Conservation (phyloP, 2,113 vertebrate genomes). For the Ardeotis arabs region DNA sequence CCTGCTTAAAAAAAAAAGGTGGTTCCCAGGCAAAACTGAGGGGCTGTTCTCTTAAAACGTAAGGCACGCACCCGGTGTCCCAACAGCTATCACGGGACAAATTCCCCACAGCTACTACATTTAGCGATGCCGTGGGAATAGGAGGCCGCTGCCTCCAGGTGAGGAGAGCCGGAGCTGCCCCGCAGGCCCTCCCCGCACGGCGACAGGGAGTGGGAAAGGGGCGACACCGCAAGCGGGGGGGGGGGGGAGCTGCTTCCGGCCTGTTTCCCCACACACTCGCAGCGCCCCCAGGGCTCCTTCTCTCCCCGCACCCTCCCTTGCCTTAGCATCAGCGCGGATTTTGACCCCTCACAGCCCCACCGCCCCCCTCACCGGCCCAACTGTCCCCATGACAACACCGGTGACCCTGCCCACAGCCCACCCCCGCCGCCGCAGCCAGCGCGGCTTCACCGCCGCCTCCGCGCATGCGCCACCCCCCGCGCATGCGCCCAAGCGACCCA, state of each 20-base stretch:
- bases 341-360: accelerated
- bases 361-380: too few relatives aligned
- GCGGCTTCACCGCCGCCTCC: accelerated
- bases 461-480: not conserved
- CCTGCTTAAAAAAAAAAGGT: too few relatives aligned
- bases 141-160: accelerated
- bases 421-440: accelerated
- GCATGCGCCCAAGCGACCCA: not conserved
- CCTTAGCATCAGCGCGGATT: accelerated
- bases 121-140: accelerated
- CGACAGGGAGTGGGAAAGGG: accelerated
- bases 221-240: accelerated
- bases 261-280: accelerated
- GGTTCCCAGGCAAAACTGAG: not conserved
- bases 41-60: accelerated
- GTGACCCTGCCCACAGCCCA: accelerated
- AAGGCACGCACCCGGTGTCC: accelerated
- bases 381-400: not conserved
- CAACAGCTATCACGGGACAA: accelerated
- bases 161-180: too few relatives aligned
- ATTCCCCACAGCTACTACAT: accelerated
- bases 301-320: accelerated
- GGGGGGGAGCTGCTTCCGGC: accelerated
- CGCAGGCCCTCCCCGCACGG: not conserved
- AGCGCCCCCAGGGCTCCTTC: accelerated